Conservation (phyloP, 2,888 invertebrate genomes). For the Tenthredo scrophulariae region DNA sequence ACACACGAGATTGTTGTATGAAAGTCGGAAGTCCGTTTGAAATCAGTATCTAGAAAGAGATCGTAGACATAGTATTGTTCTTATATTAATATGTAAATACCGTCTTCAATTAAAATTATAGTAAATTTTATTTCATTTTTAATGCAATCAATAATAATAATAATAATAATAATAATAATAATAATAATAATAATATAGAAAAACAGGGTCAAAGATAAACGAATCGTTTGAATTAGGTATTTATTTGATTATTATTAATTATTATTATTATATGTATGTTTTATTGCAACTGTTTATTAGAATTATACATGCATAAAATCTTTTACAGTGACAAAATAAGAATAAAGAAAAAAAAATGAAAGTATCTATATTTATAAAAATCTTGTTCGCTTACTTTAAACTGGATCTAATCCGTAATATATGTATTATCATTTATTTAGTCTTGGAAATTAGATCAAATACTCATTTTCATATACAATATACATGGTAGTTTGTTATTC, state of each 20-base stretch:
- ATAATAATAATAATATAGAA: slow-evolving; percentile 1
- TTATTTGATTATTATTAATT: neutral
- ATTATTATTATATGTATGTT: neutral
- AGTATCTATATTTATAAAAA: slow-evolving; percentile 23
- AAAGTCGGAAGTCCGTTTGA: slow-evolving; percentile 16
- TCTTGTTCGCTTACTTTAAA: slow-evolving; percentile 1
- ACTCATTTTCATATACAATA: slow-evolving; percentile 45
- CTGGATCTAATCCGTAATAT: neutral
- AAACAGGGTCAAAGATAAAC: slow-evolving; percentile 39
- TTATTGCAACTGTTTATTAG: slow-evolving; percentile 1
- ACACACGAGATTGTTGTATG: slow-evolving; percentile 35
- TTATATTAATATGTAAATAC: slow-evolving; percentile 22
- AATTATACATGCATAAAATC: neutral
- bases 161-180: slow-evolving; percentile 17
- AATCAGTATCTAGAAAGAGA: neutral
- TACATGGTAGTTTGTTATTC: slow-evolving; percentile 20
- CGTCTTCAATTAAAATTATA: neutral
- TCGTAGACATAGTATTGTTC: neutral
- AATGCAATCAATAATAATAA: slow-evolving; percentile 25
- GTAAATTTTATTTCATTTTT: slow-evolving; percentile 27
- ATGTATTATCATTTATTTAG: slow-evolving; percentile 35
- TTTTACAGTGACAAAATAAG: neutral
- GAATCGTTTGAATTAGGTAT: neutral
- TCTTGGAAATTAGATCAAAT: slow-evolving; percentile 33
- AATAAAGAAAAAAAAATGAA: neutral